Base-by-base conservation (phyloP, 2,888 invertebrate genomes). In the Chalcis sispes region DNA sequence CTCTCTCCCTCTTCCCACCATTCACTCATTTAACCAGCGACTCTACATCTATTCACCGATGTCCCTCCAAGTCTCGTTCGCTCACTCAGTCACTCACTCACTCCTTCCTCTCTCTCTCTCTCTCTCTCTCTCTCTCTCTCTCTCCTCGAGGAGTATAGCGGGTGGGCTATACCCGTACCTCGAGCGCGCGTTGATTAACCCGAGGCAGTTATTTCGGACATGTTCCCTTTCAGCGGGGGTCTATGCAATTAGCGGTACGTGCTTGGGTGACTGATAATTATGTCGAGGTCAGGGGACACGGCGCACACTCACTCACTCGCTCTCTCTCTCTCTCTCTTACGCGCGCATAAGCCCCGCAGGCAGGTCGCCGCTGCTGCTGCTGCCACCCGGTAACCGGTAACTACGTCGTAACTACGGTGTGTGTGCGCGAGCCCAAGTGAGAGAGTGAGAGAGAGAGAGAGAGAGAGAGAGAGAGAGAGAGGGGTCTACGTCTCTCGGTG, bases 201-300 rank as follows among this genome's bases (percentile, higher is more conserved):
- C 74, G 61, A 72, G 71, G 71, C 74, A 72, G 74, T 76, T 73
- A 78, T 78, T 78, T 78, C 75, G 73, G 75, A 75, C 77, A 77
- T 75, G 75, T 78, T 66, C 74, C 77, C 78, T 75, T 74, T 74
- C 71, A 71, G 62, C 66, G 66, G 66, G 40, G 66, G 59, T 65
- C 67, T 69, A 70, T 77, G 78, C 76, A 78, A 78, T 78, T 78
- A 78, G 78, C 73, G 73, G 32, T 69, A 74, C 78, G 78, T 78
- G 78, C 78, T 78, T 71, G 71, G 78, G 61, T 78, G 73, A 71
- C 78, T 71, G 78, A 78, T 78, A 78, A 78, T 78, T 78, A 78
- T 78, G 73, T 71, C 71, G 75, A 70, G 78, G 70, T 72, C 72
- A 77, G 73, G 77, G 73, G 70, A 71, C 74, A 71, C 77, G 75